Evolutionary conservation across 2,113 vertebrate genomes (phyloP), one percentile per base, ranked within the genome.

Genomic region (Hirundichthys speculiger): DNA sequence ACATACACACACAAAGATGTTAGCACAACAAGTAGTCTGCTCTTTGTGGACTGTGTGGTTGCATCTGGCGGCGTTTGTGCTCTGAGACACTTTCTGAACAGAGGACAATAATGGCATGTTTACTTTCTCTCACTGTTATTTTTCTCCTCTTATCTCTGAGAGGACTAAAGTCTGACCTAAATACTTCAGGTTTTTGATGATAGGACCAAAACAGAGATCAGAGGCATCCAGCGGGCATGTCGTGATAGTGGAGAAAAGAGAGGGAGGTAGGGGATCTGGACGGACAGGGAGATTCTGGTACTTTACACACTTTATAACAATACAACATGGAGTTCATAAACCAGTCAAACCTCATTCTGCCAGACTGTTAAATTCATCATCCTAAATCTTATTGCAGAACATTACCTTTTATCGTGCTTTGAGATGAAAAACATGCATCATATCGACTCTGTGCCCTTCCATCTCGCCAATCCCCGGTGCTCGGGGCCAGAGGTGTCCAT

Each of bases 101-200:
- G 41, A 64, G 66, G 40, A 65, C 64, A 69, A 59, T 69, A 69
- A 79, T 64, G 73, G 56, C 66, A 76, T 79, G 61, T 84, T 57
- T 72, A 66, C 60, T 82, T 75, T 81, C 39, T 65, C 50, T 71
- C 69, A 50, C 38, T 59, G 65, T 80, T 75, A 38, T 78, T 71
- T 80, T 46, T 65, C 48, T 72, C 47, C 39, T 74, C 56, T 82
- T 77, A 43, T 80, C 53, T 80, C 80, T 27, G 57, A 58, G 66
- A 34, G 30, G 30, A 34, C 72, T 83, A 63, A 79, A 83, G 77
- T 69, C 82, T 89, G 86, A 86, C 88, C 88, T 73, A 78, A 88
- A 90, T 90, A 85, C 78, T 81, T 85, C 65, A 73, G 57, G 59
- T 77, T 83, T 77, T 79, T 85, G 68, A 89, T 82, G 86, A 88